Conservation (phyloP, 2,797 vertebrate species). For the Squalus acanthias region DNA sequence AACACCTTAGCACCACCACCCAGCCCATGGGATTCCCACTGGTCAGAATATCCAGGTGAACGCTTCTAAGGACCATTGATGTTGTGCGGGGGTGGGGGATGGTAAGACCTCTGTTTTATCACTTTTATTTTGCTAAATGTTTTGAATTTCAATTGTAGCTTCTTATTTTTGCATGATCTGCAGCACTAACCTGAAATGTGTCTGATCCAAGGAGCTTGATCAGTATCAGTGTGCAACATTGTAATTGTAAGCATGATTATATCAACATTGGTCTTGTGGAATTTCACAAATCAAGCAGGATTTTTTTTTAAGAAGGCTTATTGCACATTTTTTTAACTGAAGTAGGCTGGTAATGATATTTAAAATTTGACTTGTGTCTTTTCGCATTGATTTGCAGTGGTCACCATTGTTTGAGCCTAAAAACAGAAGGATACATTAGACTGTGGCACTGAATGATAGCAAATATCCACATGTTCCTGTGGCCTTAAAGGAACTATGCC, state of each 20-base stretch:
- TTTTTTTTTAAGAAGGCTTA: not conserved
- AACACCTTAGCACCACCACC: not conserved
- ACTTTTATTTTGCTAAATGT: not conserved
- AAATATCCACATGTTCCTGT: no score
- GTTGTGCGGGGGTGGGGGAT: not conserved
- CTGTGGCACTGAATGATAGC: no score
- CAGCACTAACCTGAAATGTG: not conserved
- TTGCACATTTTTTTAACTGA: not conserved
- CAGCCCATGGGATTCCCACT: not conserved
- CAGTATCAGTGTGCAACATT: not conserved
- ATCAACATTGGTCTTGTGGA: not conserved
- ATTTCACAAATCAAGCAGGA: not conserved
- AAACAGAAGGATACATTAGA: no score
- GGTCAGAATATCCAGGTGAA: not conserved
- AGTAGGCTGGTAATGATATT: not conserved
- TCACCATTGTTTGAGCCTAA: no score
- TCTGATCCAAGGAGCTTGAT: not conserved
- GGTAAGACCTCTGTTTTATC: not conserved
- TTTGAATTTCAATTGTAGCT: not conserved
- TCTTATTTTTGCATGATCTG: not conserved
- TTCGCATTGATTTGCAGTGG: no score
- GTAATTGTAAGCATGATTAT: not conserved
- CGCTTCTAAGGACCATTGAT: not conserved
- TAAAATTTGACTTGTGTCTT: not conserved
- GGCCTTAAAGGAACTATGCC: no score